Conservation (phyloP, 2,797 vertebrate species). For the Malurus leucopterus region DNA sequence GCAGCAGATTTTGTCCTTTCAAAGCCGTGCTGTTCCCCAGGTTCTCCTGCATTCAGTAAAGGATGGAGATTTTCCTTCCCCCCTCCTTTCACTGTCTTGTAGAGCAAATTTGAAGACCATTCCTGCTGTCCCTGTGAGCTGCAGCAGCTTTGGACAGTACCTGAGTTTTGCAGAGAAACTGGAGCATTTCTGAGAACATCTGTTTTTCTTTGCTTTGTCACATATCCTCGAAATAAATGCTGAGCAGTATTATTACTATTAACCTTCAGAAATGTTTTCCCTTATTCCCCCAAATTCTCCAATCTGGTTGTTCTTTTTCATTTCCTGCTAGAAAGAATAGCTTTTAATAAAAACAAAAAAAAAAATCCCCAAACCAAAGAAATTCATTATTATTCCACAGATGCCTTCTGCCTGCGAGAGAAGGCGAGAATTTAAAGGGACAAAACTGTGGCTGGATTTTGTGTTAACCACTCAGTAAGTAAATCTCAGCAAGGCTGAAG, state of each 20-base stretch:
- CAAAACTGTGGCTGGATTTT: conserved; percentile 26
- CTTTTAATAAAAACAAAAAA: conserved; percentile 65
- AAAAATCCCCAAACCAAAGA: conserved; percentile 32
- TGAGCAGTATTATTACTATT: conserved; percentile 41
- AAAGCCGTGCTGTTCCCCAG: neutral
- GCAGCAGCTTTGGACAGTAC: neutral
- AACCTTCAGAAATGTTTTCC: conserved; percentile 48
- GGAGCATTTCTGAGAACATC: neutral
- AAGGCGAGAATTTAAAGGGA: conserved; percentile 48
- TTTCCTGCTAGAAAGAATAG: conserved; percentile 62
- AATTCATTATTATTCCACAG: conserved; percentile 59
- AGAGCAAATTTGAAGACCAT: neutral
- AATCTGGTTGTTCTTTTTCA: conserved; percentile 58
- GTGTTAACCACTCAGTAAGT: neutral
- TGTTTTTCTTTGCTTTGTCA: conserved; percentile 28
- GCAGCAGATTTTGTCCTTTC: neutral
- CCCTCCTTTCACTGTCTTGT: neutral
- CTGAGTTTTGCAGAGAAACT: neutral
- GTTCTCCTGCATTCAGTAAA: neutral
- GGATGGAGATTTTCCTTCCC: neutral
- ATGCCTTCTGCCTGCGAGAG: conserved; percentile 34
- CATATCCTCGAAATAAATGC: conserved; percentile 39
- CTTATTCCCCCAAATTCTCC: conserved; percentile 31
- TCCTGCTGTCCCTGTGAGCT: neutral
- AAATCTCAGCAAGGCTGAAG: neutral